phyloP scores from a whole-genome alignment of 2,113 vertebrate genomes.

The Calypte anna region DNA sequence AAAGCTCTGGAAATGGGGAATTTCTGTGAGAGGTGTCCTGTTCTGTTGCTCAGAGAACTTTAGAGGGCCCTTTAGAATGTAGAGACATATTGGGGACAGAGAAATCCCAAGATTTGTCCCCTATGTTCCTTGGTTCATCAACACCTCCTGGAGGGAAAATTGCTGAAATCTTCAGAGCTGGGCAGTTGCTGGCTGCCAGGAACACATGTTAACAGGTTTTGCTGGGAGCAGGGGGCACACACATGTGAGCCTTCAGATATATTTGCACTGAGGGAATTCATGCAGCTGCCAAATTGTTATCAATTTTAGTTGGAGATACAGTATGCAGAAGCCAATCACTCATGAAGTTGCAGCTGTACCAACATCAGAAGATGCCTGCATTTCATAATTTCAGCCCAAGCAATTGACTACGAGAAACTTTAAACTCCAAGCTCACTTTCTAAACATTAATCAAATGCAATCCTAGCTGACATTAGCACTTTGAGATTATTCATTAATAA shows the following conservation, averaged over 20 bases:
- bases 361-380: conserved; percentile 29
- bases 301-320: neutral
- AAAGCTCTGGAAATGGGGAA: neutral
- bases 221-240: neutral
- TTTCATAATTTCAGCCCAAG: conserved; percentile 22
- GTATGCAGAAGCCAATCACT: conserved; percentile 12
- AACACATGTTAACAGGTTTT: neutral
- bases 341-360: conserved; percentile 54
- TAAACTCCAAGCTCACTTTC: conserved; percentile 33
- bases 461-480: conserved; percentile 17
- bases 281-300: conserved; percentile 45
- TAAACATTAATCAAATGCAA: neutral
- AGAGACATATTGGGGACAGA: neutral
- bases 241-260: neutral
- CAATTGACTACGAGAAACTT: conserved; percentile 25
- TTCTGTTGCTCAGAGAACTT: neutral
- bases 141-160: neutral
- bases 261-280: conserved; percentile 19
- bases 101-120: neutral
- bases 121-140: neutral
- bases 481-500: conserved; percentile 56
- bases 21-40: neutral
- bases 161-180: neutral
- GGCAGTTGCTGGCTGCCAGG: neutral
- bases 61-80: neutral